Evolutionary conservation across 2,888 invertebrate species (phyloP).

Genomic region (Melieria picta): DNA sequence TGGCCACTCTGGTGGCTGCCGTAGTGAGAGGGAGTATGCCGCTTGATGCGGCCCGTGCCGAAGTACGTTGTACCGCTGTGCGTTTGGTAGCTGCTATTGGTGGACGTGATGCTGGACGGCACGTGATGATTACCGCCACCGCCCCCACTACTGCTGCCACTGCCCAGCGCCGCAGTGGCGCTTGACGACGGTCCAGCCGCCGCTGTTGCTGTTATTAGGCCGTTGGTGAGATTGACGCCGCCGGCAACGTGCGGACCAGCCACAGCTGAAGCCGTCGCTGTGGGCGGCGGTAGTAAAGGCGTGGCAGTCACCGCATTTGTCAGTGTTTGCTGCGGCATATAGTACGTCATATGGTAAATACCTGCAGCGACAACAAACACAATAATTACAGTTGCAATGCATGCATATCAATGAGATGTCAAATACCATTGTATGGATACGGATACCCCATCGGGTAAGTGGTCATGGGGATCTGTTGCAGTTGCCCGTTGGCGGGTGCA

Average conservation of each 20-base stretch:
- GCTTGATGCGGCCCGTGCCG: slow-evolving; percentile 57
- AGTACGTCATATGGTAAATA: slow-evolving; percentile 59
- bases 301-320: slow-evolving; percentile 56
- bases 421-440: slow-evolving; percentile 64
- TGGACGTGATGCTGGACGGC: slow-evolving; percentile 33
- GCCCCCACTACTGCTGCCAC: slow-evolving; percentile 41
- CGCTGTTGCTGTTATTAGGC: slow-evolving; percentile 47
- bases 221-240: slow-evolving; percentile 44
- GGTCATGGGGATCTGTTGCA: slow-evolving; percentile 64
- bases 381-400: not conserved
- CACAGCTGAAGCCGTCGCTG: slow-evolving; percentile 40
- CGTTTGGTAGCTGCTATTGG: slow-evolving; percentile 47
- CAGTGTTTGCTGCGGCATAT: slow-evolving; percentile 62
- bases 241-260: slow-evolving; percentile 49
- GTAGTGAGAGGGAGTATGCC: slow-evolving; percentile 54
- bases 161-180: slow-evolving; percentile 39
- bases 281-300: slow-evolving; percentile 51
- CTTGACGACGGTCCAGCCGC: slow-evolving; percentile 58
- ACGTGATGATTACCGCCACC: slow-evolving; percentile 35
- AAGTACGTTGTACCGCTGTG: slow-evolving; percentile 49
- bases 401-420: not conserved
- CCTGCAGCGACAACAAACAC: too few relatives aligned
- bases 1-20: slow-evolving; percentile 35
- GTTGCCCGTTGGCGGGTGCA: slow-evolving; percentile 54
- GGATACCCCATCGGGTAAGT: slow-evolving; percentile 65